Conservation (phyloP, 30 jellyfish, hydroid and myxozoan genomes). For the Clytia hemisphaerica region DNA sequence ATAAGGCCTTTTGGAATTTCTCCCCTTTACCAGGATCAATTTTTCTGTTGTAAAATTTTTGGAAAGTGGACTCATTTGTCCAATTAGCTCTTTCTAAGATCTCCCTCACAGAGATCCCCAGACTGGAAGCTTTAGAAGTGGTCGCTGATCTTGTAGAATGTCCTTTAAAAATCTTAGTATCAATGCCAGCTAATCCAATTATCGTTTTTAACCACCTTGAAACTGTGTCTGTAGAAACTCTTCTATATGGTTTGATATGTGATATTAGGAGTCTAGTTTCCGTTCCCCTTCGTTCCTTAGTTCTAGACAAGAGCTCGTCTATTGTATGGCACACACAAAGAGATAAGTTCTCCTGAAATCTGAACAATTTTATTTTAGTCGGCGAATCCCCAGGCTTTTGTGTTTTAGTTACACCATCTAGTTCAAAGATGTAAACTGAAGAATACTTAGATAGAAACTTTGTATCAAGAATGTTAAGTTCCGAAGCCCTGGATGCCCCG, state of each 20-base stretch:
- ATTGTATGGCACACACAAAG: background rate
- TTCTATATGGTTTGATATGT: background rate
- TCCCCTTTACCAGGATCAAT: too few relatives aligned
- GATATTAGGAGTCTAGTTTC: background rate
- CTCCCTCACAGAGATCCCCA: too few relatives aligned
- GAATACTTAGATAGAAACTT: background rate
- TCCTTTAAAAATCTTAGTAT: background rate
- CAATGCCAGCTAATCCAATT: background rate
- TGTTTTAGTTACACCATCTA: background rate
- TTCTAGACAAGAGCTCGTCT: background rate
- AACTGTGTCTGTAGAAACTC: background rate
- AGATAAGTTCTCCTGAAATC: background rate
- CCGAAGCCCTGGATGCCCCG: background rate
- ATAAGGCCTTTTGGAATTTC: too few relatives aligned
- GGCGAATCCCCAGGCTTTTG: background rate
- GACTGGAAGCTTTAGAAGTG: too few relatives aligned
- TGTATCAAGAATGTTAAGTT: background rate
- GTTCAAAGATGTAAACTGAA: background rate
- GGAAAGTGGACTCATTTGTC: too few relatives aligned
- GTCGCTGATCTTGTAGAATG: slow-evolving; percentile 13
- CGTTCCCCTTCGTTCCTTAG: background rate
- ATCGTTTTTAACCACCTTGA: background rate
- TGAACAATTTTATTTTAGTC: background rate
- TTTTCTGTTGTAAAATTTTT: too few relatives aligned
- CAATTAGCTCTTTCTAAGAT: too few relatives aligned